Evolutionary conservation across 2,888 invertebrate genomes (phyloP).

Genomic region (Oxystoma pomonae): DNA sequence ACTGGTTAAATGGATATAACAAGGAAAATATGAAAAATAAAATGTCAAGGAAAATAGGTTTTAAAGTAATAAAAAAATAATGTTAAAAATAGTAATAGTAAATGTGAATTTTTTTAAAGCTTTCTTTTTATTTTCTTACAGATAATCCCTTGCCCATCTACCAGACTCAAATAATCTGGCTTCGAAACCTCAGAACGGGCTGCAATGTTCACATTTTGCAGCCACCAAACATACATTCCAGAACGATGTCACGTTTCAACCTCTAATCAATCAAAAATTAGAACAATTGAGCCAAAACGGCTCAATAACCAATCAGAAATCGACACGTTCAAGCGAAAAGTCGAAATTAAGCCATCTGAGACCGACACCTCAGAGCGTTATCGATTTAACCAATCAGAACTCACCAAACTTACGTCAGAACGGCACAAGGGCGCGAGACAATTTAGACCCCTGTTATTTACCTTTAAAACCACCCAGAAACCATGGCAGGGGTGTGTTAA

Average conservation of each 20-base stretch:
- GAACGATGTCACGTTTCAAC: conserved; percentile 13
- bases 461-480: not conserved
- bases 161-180: conserved; percentile 32
- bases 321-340: not conserved
- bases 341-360: not conserved
- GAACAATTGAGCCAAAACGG: not conserved
- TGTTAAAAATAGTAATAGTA: too few species aligned
- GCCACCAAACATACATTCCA: conserved; percentile 41
- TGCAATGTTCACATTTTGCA: conserved; percentile 46
- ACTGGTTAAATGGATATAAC: too few species aligned
- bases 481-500: not conserved
- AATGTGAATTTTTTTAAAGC: too few species aligned
- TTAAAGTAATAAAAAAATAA: too few species aligned
- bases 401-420: not conserved
- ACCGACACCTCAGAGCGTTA: not conserved
- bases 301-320: not conserved
- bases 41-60: too few species aligned
- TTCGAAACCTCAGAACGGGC: conserved; percentile 31
- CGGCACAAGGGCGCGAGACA: not conserved
- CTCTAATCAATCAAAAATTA: not conserved
- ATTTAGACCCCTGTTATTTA: not conserved
- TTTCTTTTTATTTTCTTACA: conserved; percentile 26
- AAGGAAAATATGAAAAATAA: too few species aligned
- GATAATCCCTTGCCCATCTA: conserved; percentile 17
- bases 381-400: not conserved